Percentiles rank a stretch among this genome's conserved stretches.
These are phyloP conservation scores for Papilio dardanus DNA, from an alignment of 1,140 invertebrate genomes.

Conservation along the genomic window DNA sequence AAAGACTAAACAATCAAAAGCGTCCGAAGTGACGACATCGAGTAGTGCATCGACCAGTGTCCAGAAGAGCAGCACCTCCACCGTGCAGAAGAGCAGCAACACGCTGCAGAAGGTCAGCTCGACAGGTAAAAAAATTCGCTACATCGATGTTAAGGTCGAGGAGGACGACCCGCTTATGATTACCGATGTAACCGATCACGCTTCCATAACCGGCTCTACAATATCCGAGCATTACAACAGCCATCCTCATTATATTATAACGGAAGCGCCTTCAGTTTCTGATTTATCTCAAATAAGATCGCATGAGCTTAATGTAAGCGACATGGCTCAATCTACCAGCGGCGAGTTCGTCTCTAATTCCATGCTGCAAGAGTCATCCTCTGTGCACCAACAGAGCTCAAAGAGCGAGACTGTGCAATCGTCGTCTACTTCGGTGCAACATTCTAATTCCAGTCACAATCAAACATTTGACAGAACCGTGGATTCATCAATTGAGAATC, in stretches of 20 bases:
- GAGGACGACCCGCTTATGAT: slow-evolving; percentile 82
- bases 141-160: slow-evolving; percentile 81
- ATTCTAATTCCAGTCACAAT: slow-evolving; percentile 69
- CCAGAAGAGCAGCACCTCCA: slow-evolving; percentile 72
- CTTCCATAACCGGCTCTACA: slow-evolving; percentile 77
- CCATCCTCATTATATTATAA: slow-evolving; percentile 81
- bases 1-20: slow-evolving; percentile 78
- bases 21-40: slow-evolving; percentile 69
- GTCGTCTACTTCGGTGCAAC: slow-evolving; percentile 73
- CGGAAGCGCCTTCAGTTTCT: slow-evolving; percentile 78
- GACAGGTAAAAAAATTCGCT: slow-evolving; percentile 79
- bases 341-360: slow-evolving; percentile 78
- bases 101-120: slow-evolving; percentile 78
- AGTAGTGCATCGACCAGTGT: slow-evolving; percentile 75
- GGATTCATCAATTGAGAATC: slow-evolving; percentile 64
- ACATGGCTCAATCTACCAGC: slow-evolving; percentile 73
- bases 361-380: slow-evolving; percentile 67
- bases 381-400: slow-evolving; percentile 72
- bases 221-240: slow-evolving; percentile 80
- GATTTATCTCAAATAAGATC: slow-evolving; percentile 72
- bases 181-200: slow-evolving; percentile 78
- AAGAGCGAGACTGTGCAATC: slow-evolving; percentile 74
- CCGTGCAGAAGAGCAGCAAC: slow-evolving; percentile 69
- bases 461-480: slow-evolving; percentile 63
- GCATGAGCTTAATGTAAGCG: slow-evolving; percentile 70